Evolutionary conservation across 2,113 vertebrate species (phyloP).

Genomic region (Talpa occidentalis): DNA sequence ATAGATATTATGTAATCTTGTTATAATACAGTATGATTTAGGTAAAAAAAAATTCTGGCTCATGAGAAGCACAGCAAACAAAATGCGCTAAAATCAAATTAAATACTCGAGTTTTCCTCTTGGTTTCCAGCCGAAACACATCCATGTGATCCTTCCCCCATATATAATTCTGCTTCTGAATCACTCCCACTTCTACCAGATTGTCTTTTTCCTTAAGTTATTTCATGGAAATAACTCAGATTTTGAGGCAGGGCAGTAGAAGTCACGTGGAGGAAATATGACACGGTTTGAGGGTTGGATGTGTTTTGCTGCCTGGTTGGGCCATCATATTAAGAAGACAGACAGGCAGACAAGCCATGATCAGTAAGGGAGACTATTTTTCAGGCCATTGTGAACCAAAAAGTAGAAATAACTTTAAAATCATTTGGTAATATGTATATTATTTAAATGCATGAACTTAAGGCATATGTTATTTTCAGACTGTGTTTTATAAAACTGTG

Average conservation of each 20-base stretch:
- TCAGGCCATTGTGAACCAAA: neutral
- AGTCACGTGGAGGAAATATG: neutral
- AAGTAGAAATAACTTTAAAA: neutral
- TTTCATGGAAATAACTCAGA: neutral
- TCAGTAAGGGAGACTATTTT: neutral
- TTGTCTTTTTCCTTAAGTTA: neutral
- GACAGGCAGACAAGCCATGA: neutral
- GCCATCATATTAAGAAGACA: neutral
- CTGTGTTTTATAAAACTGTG: neutral
- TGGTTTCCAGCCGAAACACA: neutral
- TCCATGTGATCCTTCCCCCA: neutral
- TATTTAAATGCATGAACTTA: neutral
- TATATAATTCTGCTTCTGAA: neutral
- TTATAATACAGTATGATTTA: neutral
- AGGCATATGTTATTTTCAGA: neutral
- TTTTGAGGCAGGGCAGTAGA: neutral
- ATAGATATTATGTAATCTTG: neutral
- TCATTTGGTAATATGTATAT: neutral
- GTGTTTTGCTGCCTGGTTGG: neutral
- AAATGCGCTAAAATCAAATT: conserved; percentile 41
- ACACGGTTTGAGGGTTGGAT: rapidly evolving
- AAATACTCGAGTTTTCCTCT: neutral
- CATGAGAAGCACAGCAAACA: neutral
- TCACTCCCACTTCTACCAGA: neutral
- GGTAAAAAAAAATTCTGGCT: neutral